Evolutionary conservation across 1,140 invertebrate species (phyloP).

Genomic region (Dolichoris vasculosae): DNA sequence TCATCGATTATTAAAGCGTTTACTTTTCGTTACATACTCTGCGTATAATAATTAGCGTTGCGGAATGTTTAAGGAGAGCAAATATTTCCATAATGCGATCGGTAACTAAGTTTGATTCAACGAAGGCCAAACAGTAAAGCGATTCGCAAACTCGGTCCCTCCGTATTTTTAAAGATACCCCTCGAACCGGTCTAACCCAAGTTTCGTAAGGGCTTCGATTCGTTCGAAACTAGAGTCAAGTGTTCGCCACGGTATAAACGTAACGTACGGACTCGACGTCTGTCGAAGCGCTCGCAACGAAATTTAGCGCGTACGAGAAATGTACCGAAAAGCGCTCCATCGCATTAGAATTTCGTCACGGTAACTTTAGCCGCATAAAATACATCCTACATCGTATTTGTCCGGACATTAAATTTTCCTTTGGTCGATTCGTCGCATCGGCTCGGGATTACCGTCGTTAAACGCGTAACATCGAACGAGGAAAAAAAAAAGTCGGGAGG

Average conservation of each 20-base stretch:
- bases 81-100: background rate
- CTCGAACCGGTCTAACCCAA: background rate
- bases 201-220: background rate
- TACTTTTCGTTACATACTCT: no score
- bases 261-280: background rate
- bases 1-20: no score
- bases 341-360: background rate
- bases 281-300: background rate
- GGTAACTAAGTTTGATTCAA: background rate
- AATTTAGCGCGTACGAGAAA: background rate
- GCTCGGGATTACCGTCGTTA: background rate
- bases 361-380: background rate
- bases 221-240: background rate
- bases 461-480: constrained; percentile 6
- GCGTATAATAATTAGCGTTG: background rate
- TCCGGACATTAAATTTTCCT: background rate
- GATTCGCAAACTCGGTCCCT: background rate
- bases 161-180: background rate
- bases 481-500: background rate
- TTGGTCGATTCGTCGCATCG: background rate
- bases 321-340: background rate
- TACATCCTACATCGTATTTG: background rate
- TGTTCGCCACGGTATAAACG: background rate
- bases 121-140: background rate
- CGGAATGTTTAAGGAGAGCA: background rate